Evolutionary conservation across 2,888 invertebrate species (phyloP), one percentile per base, ranked within the genome.

Genomic region (Tiliacea aurago): DNA sequence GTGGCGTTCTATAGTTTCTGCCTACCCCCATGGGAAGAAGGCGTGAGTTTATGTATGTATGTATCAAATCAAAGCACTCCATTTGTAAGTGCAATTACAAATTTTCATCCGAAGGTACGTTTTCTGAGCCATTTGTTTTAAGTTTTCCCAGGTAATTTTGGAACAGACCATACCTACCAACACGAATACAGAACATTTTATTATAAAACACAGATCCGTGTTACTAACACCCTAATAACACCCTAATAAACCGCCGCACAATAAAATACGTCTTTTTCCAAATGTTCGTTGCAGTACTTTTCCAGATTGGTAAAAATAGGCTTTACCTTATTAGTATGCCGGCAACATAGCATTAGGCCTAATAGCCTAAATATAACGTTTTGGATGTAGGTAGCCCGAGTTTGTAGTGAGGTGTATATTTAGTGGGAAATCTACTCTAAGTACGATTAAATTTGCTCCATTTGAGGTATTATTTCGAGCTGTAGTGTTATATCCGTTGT

Each of bases 291-390:
- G n/a, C 55, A 72, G 77, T 65, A 68, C 86, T 70, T 86, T 61
- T 58, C 28, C 37, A 63, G 59, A 84, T 81, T 76, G 84, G 65
- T 81, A 78, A 78, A 81, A 84, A 86, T 76, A 70, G 70, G 59
- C 28, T 71, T 62, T 47, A n/a, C n/a, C 69, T 84, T 56, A 86
- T 84, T 84, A 78, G 76, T 84, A 84, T 86, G 59, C 84, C 33
- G 58, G 45, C 20, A 70, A 58, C 86, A 84, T 67, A 75, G 81
- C 62, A 67, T 76, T 77, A 73, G 61, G 63, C 63, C 71, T 73
- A 81, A 84, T 76, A 73, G 86, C 68, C 73, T 76, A 53, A 85
- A 84, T 78, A 69, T 81, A 49, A 33, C 59, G 56, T 49, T 62
- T 61, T 62, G 18, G 28, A 73, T 71, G 68, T 71, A 73, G 70